Conservation (phyloP, 2,797 vertebrate genomes). For the Danio aesculapii region DNA sequence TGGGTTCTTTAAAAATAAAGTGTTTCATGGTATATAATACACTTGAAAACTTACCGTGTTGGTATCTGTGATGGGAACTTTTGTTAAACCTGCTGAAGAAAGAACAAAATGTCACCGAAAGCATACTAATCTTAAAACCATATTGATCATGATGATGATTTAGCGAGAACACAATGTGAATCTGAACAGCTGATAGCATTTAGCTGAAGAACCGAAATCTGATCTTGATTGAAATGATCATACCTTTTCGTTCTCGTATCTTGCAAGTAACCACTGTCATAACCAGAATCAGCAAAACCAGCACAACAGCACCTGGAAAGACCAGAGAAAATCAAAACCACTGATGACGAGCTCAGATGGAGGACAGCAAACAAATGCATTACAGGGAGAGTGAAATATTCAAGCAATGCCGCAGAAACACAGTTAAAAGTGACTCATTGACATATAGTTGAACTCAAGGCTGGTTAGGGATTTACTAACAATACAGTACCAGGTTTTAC, state of each 20-base stretch:
- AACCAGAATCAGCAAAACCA: conserved; percentile 44
- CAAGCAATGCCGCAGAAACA: no score
- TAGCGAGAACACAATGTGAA: not conserved
- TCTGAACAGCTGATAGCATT: not conserved
- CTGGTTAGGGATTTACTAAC: no score
- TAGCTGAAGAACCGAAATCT: not conserved
- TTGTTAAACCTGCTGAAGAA: not conserved
- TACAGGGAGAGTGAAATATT: no score
- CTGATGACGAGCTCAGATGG: not conserved
- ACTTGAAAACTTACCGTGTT: not conserved
- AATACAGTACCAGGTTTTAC: no score
- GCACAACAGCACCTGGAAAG: not conserved
- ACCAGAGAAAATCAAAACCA: conserved; percentile 19
- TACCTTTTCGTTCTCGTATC: conserved; percentile 55
- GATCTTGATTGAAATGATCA: not conserved
- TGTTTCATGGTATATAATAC: not conserved
- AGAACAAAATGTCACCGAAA: not conserved
- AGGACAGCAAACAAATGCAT: no score
- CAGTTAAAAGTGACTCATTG: no score
- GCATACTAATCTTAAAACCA: no score
- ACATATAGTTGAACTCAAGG: no score
- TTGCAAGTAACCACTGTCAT: not conserved
- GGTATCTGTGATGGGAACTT: not conserved
- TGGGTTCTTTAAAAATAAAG: not conserved
- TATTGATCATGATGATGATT: not conserved